Percentiles rank a stretch among this genome's conserved stretches.
phyloP scores from a whole-genome alignment of 2,888 invertebrate species.

The Pyrocoelia pectoralis region DNA sequence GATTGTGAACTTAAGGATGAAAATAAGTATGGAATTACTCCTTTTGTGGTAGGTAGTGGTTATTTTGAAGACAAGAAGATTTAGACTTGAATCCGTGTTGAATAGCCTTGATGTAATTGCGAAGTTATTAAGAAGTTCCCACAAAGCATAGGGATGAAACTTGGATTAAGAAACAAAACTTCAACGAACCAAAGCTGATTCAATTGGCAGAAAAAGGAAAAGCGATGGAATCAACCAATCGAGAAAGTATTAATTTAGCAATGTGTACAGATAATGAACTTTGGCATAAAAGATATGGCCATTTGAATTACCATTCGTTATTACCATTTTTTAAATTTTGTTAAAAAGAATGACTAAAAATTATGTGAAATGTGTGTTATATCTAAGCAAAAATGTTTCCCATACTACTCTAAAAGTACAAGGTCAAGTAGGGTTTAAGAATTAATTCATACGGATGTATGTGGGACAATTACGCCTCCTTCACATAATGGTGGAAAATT shows the following conservation, averaged over 20 bases:
- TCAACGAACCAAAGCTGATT: constrained; percentile 17
- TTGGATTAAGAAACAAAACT: not conserved
- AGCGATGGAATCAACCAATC: constrained; percentile 2
- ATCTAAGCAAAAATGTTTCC: not conserved
- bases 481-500: constrained; percentile 34
- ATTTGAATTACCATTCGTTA: not conserved
- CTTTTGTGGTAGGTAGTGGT: no score
- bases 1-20: no score
- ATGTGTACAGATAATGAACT: not conserved
- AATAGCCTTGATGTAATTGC: no score
- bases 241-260: not conserved
- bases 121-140: no score
- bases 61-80: no score
- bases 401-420: not conserved
- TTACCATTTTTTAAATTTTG: not conserved
- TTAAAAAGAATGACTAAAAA: not conserved
- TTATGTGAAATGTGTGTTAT: constrained; percentile 36
- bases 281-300: not conserved
- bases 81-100: no score
- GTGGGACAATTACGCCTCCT: constrained; percentile 28
- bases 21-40: no score
- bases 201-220: constrained; percentile 11
- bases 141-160: no score
- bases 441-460: constrained; percentile 28
- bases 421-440: not conserved